phyloP scores from a whole-genome alignment of 2,888 invertebrate species.

The Lepidochitona cinerea region DNA sequence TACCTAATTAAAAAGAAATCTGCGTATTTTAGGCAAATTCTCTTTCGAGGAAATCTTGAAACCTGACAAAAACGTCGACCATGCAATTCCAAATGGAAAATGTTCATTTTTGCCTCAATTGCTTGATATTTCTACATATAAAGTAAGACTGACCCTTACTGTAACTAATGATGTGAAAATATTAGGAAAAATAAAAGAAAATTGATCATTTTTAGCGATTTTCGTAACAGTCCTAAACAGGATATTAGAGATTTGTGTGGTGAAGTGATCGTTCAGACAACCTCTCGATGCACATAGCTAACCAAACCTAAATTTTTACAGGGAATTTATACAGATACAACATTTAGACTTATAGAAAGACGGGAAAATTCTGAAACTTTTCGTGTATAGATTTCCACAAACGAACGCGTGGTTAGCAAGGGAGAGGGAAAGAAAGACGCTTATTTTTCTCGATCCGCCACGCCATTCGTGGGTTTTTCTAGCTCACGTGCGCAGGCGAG shows the following conservation, averaged over 20 bases:
- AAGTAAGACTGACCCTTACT: no score
- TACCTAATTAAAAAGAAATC: no score
- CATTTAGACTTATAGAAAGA: background rate
- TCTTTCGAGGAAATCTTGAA: no score
- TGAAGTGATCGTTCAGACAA: background rate
- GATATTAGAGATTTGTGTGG: background rate
- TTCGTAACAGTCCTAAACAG: background rate
- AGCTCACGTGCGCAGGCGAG: background rate
- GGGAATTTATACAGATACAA: background rate
- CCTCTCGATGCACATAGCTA: background rate
- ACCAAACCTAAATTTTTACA: background rate
- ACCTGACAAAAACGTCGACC: no score
- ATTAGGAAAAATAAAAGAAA: background rate
- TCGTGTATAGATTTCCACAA: background rate
- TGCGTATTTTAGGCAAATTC: no score
- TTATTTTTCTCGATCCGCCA: background rate
- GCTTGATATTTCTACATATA: no score
- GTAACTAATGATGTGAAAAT: background rate
- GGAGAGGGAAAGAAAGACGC: background rate
- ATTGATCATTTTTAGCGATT: background rate
- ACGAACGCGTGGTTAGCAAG: background rate
- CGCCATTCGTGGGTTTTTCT: background rate
- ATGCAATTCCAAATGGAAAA: no score
- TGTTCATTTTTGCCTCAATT: no score
- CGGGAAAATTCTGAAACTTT: background rate